Base-by-base conservation (phyloP, 2,888 invertebrate genomes). In the Yponomeuta evonymella region DNA sequence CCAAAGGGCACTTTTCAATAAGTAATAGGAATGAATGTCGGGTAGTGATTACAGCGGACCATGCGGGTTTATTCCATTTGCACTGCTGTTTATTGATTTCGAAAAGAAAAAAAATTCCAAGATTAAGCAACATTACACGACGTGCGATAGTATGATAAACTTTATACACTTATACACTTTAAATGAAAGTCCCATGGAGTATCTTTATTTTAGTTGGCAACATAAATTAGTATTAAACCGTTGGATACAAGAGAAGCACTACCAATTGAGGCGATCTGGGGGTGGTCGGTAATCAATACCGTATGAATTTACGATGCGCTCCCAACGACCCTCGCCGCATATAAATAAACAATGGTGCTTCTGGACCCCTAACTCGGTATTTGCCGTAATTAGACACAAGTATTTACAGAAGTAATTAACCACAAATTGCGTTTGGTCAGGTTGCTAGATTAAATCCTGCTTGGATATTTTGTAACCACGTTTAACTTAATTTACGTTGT, bases 301-400 rank as follows among this genome's bases (percentile, higher is more conserved):
- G 29, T 65, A 65, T 65, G 65, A 65, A 65, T 65, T 65, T 65
- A 30, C 33, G 33, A 65, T 65, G 29, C 65, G 65, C 65, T 63
- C 29, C 65, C 65, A 65, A 65, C 29, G 65, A 65, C 65, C 65
- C 65, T 65, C 33, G 65, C 65, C 65, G 29, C 65, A 11, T 29
- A 65, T 65, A 29, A 65, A 65, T 65, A 65, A 33, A 58, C 51
- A 4, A 58, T 15, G 51, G 51, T 58, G 51, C 15, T 15, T 58
- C 51, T 58, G 4, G 51, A 12, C 51, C 1, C 4, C 12, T 58
- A 12, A 15, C 51, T 15, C 12, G 51, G 51, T 58, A 58, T 15
- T 58, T 58, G 0, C 51, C 51, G 51, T 58, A 58, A 58, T 58
- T 15, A 58, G 51, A 58, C 51, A 58, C 12, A 12, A 12, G 12